Evolutionary conservation across 2,888 invertebrate species (phyloP).

Genomic region (Andrena hattorfiana): DNA sequence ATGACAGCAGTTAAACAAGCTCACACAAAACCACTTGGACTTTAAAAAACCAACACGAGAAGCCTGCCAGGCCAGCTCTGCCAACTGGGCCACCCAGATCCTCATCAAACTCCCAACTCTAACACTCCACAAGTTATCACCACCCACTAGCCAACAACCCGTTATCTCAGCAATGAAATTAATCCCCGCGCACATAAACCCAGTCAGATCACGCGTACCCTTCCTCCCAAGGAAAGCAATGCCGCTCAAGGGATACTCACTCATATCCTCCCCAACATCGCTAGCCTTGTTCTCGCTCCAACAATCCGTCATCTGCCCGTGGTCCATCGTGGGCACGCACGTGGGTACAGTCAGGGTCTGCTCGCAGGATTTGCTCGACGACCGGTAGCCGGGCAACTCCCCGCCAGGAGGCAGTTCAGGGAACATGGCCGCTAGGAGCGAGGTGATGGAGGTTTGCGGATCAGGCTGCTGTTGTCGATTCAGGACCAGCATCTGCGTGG

Average conservation of each 20-base stretch:
- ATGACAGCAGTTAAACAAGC: neutral
- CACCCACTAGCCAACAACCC: no score
- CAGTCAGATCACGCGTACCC: no score
- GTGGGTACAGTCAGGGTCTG: conserved; percentile 68
- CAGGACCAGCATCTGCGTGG: conserved; percentile 82
- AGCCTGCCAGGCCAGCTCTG: no score
- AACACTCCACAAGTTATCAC: no score
- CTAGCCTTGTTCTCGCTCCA: conserved; percentile 68
- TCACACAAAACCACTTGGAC: neutral
- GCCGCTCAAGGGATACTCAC: neutral
- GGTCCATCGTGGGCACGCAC: conserved; percentile 73
- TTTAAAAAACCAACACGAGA: neutral
- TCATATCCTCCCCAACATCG: conserved; percentile 68
- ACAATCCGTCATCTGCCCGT: conserved; percentile 76
- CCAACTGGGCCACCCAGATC: no score
- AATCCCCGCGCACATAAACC: neutral
- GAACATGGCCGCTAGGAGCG: conserved; percentile 83
- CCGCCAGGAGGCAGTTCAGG: conserved; percentile 79
- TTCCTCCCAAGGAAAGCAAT: neutral
- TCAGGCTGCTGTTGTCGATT: conserved; percentile 72
- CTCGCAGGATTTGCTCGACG: conserved; percentile 71
- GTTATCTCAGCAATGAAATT: neutral
- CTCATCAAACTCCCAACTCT: no score
- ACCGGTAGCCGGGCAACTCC: conserved; percentile 80
- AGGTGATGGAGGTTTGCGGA: conserved; percentile 79